phyloP scores from a whole-genome alignment of 2,113 vertebrate genomes.

The Nicator chloris region DNA sequence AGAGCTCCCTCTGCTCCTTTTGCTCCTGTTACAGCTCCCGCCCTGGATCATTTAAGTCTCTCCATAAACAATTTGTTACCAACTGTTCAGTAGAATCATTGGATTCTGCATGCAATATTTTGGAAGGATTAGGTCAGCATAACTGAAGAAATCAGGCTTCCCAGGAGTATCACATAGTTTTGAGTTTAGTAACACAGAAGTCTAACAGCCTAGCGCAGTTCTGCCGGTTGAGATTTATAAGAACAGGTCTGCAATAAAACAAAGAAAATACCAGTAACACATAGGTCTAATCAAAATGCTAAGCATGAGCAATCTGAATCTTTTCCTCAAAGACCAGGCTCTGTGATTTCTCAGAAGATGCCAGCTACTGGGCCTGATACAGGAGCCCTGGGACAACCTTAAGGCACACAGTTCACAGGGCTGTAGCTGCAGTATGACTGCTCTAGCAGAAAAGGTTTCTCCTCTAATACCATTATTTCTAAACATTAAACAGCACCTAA shows the following conservation, averaged over 20 bases:
- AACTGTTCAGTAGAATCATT: background rate
- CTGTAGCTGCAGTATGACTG: background rate
- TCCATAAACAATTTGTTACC: background rate
- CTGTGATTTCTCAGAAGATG: background rate
- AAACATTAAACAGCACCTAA: background rate
- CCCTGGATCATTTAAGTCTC: background rate
- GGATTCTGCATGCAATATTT: background rate
- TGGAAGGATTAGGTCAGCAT: conserved; percentile 3
- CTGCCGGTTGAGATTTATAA: background rate
- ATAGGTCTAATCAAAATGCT: background rate
- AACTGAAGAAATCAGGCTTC: conserved; percentile 10
- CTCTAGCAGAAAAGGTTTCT: background rate
- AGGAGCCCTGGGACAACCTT: background rate
- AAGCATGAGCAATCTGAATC: background rate
- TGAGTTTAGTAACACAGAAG: background rate
- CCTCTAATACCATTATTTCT: background rate
- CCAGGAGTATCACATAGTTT: background rate
- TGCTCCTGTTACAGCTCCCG: background rate
- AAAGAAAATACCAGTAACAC: background rate
- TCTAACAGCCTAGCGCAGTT: background rate
- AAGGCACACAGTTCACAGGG: background rate
- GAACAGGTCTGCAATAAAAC: background rate
- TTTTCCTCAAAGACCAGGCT: background rate
- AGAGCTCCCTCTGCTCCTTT: background rate
- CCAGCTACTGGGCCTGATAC: background rate